phyloP scores from a whole-genome alignment of 2,888 invertebrate genomes.

The Coelopa pilipes region DNA sequence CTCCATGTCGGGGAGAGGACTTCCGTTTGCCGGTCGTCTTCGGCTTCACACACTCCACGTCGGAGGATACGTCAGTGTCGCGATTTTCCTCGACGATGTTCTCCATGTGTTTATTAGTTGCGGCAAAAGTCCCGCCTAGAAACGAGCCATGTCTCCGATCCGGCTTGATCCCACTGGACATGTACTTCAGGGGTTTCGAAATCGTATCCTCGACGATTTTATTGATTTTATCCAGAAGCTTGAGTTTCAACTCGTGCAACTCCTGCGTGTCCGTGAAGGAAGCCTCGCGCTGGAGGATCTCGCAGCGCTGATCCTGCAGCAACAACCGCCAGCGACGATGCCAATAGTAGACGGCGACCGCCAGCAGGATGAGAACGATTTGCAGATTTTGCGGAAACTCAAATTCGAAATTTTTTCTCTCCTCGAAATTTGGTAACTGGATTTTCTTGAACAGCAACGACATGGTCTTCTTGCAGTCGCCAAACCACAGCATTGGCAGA shows the following conservation, averaged over 20 bases:
- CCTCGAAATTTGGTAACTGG: conserved; percentile 36
- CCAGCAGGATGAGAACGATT: conserved; percentile 38
- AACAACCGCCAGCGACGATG: conserved; percentile 44
- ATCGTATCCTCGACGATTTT: conserved; percentile 39
- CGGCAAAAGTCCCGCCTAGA: not conserved
- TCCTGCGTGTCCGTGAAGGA: conserved; percentile 42
- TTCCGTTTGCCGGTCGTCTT: conserved; percentile 9
- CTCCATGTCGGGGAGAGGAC: not conserved
- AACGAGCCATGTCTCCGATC: not conserved
- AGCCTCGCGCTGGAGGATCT: conserved; percentile 36
- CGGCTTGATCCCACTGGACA: conserved; percentile 13
- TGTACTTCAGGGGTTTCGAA: conserved; percentile 18
- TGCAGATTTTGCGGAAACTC: conserved; percentile 38
- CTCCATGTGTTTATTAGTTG: conserved; percentile 11
- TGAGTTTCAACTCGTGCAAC: conserved; percentile 37
- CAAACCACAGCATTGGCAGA: conserved; percentile 44
- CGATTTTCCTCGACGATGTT: conserved; percentile 30
- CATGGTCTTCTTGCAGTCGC: conserved; percentile 45
- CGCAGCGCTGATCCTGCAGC: conserved; percentile 35
- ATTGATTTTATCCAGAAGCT: conserved; percentile 42
- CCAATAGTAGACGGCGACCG: conserved; percentile 31
- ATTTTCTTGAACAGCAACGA: conserved; percentile 45
- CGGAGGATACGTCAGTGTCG: conserved; percentile 17
- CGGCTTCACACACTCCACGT: not conserved
- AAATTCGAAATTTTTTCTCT: conserved; percentile 32